These are phyloP conservation scores for Azemiops feae DNA, from an alignment of 2,113 vertebrate genomes.

Conservation along the genomic window DNA sequence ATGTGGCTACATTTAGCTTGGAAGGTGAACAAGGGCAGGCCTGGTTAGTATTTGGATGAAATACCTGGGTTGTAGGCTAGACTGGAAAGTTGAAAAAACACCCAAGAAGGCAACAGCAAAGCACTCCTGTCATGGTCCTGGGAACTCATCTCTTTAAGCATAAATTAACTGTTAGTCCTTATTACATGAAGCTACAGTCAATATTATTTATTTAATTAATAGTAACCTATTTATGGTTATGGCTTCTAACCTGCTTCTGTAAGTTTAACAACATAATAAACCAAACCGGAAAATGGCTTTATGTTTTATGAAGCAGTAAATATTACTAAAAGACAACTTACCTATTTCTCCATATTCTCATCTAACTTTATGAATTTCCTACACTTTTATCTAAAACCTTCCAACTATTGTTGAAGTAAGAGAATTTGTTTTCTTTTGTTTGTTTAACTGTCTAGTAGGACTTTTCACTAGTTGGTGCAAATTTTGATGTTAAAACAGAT, in stretches of 20 bases:
- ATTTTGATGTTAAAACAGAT: not conserved
- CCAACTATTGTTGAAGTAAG: not conserved
- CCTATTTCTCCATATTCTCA: not conserved
- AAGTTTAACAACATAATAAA: not conserved
- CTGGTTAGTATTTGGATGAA: not conserved
- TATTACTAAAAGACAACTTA: not conserved
- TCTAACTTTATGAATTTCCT: not conserved
- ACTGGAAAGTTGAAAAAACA: not conserved
- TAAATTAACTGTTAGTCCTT: not conserved
- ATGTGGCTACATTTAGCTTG: not conserved
- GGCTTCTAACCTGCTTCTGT: not conserved
- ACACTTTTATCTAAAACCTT: not conserved
- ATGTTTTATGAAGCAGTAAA: not conserved
- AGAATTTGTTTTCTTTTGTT: not conserved
- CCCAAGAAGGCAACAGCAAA: not conserved
- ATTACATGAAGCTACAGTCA: not conserved
- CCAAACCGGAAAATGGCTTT: not conserved
- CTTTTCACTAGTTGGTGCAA: not conserved
- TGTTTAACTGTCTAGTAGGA: not conserved
- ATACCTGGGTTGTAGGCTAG: not conserved
- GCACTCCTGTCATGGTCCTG: not conserved
- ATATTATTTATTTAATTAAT: not conserved
- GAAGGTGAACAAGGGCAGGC: not conserved
- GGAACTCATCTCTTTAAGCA: not conserved
- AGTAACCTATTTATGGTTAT: not conserved